These are phyloP conservation scores for Odontamblyopus lacepedii DNA, from an alignment of 2,797 vertebrate species.

Conservation along the genomic window DNA sequence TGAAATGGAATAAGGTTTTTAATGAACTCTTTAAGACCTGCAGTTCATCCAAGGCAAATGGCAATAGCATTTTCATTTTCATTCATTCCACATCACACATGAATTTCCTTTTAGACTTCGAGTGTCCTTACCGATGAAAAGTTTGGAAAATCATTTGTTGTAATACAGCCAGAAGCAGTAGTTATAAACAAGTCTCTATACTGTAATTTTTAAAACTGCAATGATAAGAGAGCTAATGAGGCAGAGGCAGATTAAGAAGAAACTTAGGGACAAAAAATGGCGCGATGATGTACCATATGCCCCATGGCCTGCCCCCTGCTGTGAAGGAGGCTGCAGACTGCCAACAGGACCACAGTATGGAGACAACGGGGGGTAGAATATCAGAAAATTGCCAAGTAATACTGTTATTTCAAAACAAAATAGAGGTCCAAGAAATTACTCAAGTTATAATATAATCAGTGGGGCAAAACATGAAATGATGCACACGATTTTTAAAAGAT, in stretches of 20 bases:
- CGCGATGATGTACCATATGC: constrained; percentile 57
- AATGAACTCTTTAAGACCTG: constrained; percentile 38
- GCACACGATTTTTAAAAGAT: no score
- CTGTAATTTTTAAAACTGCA: constrained; percentile 26
- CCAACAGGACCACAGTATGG: not conserved
- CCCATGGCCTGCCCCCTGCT: constrained; percentile 43
- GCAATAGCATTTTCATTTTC: constrained; percentile 9
- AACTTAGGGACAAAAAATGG: constrained; percentile 52
- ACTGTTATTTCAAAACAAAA: no score
- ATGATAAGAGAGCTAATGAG: constrained; percentile 40
- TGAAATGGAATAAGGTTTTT: constrained; percentile 35
- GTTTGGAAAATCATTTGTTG: not conserved
- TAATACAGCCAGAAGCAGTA: constrained; percentile 32
- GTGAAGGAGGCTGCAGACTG: constrained; percentile 39
- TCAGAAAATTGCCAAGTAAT: not conserved
- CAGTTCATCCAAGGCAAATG: constrained; percentile 26
- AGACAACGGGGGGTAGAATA: not conserved
- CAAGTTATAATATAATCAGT: no score
- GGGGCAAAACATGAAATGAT: no score
- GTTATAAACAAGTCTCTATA: constrained; percentile 32
- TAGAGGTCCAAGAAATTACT: no score
- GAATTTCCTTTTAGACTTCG: not conserved
- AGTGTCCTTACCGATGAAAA: not conserved
- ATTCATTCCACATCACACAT: not conserved
- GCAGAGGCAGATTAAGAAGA: constrained; percentile 58